phyloP scores from a whole-genome alignment of 1,140 invertebrate genomes.

The Pseudomyrmex dendroicus region DNA sequence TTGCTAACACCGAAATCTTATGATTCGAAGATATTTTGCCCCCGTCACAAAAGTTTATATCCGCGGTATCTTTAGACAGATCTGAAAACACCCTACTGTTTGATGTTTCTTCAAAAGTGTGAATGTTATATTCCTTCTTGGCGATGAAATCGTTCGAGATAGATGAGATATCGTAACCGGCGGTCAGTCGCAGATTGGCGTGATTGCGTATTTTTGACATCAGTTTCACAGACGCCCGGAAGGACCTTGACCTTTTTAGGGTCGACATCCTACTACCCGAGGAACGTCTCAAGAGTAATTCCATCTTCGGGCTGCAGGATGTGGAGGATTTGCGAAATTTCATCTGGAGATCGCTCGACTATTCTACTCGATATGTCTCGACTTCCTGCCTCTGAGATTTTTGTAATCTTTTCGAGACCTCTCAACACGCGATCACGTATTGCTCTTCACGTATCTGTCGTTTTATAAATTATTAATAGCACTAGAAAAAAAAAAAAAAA shows the following conservation, averaged over 20 bases:
- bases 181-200: constrained; percentile 66
- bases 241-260: constrained; percentile 89
- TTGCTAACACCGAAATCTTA: background rate
- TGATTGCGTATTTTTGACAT: constrained; percentile 84
- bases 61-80: background rate
- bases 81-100: background rate
- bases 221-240: constrained; percentile 89
- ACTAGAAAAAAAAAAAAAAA: background rate
- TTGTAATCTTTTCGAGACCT: background rate
- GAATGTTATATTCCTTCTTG: constrained; percentile 5
- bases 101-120: background rate
- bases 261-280: constrained; percentile 72
- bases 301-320: constrained; percentile 79
- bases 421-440: background rate
- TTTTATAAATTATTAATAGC: constrained; percentile 18
- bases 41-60: background rate
- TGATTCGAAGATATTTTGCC: background rate
- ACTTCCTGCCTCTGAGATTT: background rate
- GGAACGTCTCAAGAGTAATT: constrained; percentile 74
- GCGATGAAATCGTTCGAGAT: constrained; percentile 46
- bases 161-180: constrained; percentile 70
- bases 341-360: constrained; percentile 72
- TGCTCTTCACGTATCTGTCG: background rate
- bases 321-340: constrained; percentile 78
- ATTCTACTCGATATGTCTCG: background rate